Base-by-base conservation (phyloP, 2,888 invertebrate species). In the Drosophila mercatorum region DNA sequence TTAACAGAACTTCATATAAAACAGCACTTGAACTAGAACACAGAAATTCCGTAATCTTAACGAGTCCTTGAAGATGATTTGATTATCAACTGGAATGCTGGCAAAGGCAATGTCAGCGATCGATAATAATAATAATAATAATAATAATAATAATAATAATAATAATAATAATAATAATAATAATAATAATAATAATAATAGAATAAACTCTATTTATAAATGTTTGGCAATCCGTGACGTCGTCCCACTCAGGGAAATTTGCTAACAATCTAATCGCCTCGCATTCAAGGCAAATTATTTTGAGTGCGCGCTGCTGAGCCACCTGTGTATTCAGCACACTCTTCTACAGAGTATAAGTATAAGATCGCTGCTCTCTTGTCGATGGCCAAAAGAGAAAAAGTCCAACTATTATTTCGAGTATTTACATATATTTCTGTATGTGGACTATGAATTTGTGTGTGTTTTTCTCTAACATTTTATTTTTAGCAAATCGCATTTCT, bases 401-500 rank as follows among this genome's bases (percentile, higher is more conserved):
- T 56, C 56, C 79, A 81, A 67, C 52, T 61, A 69, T 49, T 62
- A 59, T 61, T 78, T 69, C 57, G 60, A 22, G 68, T 59, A 22
- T 10, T 53, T 22, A 60, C 31, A 17, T 28, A 63, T 64, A 26
- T n/a, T 5, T 12, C 3, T 8, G 5, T 22, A 28, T n/a, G 14
- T 26, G 14, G 14, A 34, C 49, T 34, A 34, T 51, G 17, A 22
- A 31, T 51, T 51, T 36, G 12, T 56, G 22, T 28, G 28, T 22
- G 22, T 22, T 22, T 55, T 59, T 59, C 28, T 44, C 46, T 69
- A 75, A 65, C 53, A 68, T 58, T 69, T 71, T 85, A 89, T 85
- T 89, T 85, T 72, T 89, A 83, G 81, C 64, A 59, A 70, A 72
- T 58, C 63, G 66, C 71, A 75, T 74, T 83, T 89, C 88, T 87